A percentile compares a stretch with the other conserved stretches of the same genome.
These are phyloP conservation scores for Parazoanthus atlanticus DNA, from an alignment of 92 coral and sea anemone species.

Conservation along the genomic window DNA sequence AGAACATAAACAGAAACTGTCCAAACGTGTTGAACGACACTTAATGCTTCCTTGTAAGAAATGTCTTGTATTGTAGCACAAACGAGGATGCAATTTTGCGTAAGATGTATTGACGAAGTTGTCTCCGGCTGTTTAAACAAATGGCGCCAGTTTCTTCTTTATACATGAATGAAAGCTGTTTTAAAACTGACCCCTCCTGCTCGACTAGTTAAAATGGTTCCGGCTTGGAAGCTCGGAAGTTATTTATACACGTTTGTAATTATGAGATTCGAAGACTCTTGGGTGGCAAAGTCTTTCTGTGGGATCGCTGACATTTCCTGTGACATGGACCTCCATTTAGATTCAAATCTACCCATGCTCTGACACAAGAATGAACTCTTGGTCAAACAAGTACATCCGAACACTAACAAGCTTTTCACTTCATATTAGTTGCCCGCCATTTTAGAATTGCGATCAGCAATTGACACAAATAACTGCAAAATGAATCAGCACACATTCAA, in stretches of 20 bases:
- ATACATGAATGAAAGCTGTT: not conserved
- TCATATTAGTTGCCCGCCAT: not conserved
- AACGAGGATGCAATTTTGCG: not conserved
- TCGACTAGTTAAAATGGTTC: constrained; percentile 1
- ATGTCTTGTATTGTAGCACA: not conserved
- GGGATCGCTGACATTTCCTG: constrained; percentile 30
- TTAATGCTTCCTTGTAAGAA: not conserved
- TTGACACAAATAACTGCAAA: not conserved
- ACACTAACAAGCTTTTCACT: constrained; percentile 1
- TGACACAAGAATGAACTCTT: not conserved
- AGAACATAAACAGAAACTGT: constrained; percentile 1
- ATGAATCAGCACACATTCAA: not conserved
- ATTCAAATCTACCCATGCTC: constrained; percentile 18
- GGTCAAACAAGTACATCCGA: not conserved
- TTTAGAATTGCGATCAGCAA: not conserved
- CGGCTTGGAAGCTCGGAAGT: not conserved
- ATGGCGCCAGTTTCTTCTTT: constrained; percentile 20
- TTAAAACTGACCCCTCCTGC: constrained; percentile 17
- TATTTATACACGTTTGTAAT: not conserved
- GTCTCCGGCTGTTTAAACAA: constrained; percentile 38
- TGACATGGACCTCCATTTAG: constrained; percentile 34
- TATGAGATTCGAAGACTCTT: not conserved
- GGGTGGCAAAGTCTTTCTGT: constrained; percentile 36
- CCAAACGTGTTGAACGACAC: constrained; percentile 11
- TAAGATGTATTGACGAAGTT: not conserved